These are phyloP conservation scores for Epinotia brunnichana DNA, from an alignment of 2,888 invertebrate species.

Conservation along the genomic window DNA sequence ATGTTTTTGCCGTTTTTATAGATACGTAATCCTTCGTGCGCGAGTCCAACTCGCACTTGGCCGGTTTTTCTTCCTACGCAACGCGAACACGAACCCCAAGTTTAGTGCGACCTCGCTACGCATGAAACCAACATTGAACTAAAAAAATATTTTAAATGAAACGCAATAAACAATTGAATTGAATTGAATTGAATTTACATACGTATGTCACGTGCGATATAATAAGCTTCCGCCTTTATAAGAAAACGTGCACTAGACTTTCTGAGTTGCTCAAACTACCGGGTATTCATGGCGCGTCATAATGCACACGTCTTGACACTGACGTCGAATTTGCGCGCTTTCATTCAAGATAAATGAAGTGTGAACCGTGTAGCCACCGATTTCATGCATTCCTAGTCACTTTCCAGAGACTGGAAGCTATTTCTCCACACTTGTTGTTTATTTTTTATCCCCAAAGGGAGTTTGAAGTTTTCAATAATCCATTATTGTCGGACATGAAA, in stretches of 20 bases:
- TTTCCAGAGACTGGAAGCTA: slow-evolving; percentile 40
- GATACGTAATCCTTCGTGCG: too few relatives aligned
- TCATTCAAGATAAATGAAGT: slow-evolving; percentile 62
- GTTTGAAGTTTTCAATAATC: neutral
- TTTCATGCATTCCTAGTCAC: slow-evolving; percentile 58
- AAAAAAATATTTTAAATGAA: too few relatives aligned
- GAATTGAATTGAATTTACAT: too few relatives aligned
- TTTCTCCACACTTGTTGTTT: slow-evolving; percentile 17
- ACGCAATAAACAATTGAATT: too few relatives aligned
- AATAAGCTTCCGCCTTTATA: neutral
- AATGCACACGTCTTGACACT: slow-evolving; percentile 41
- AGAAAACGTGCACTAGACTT: neutral
- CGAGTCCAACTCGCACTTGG: too few relatives aligned
- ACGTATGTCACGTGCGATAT: neutral
- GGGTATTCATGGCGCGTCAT: slow-evolving; percentile 5
- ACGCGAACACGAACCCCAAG: too few relatives aligned
- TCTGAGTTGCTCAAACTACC: slow-evolving; percentile 7
- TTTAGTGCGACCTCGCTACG: too few relatives aligned
- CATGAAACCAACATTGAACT: too few relatives aligned
- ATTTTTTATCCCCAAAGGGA: slow-evolving; percentile 1
- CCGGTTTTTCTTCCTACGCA: too few relatives aligned
- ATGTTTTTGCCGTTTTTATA: too few relatives aligned
- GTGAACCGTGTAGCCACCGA: slow-evolving; percentile 60
- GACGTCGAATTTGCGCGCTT: slow-evolving; percentile 61
- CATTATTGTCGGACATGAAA: too few relatives aligned